Evolutionary conservation across 1,140 invertebrate genomes (phyloP).

Genomic region (Asobara japonica): DNA sequence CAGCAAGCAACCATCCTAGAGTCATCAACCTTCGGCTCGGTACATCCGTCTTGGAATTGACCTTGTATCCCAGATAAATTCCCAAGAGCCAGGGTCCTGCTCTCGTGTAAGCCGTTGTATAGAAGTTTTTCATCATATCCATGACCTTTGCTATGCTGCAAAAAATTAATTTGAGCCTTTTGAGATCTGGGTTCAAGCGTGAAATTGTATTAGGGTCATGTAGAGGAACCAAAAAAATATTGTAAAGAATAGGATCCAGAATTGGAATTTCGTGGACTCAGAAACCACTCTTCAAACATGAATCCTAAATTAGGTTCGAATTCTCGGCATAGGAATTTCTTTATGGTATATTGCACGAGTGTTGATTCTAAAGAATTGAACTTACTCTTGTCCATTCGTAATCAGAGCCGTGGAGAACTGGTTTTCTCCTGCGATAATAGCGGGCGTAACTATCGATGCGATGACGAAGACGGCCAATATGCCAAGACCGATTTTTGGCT

Average conservation of each 20-base stretch:
- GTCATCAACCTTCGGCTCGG: constrained; percentile 14
- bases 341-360: not conserved
- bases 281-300: too few relatives aligned
- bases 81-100: constrained; percentile 70
- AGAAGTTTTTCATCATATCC: constrained; percentile 41
- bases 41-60: not conserved
- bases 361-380: not conserved
- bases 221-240: too few relatives aligned
- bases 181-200: too few relatives aligned
- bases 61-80: constrained; percentile 67
- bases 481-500: constrained; percentile 39
- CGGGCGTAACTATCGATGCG: constrained; percentile 25
- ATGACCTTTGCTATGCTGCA: not conserved
- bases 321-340: not conserved
- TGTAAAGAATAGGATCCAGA: too few relatives aligned
- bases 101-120: constrained; percentile 57
- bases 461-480: constrained; percentile 31
- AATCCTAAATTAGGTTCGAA: not conserved
- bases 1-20: constrained; percentile 20
- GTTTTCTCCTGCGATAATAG: constrained; percentile 25
- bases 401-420: constrained; percentile 26
- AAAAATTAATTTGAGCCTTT: not conserved
- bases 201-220: too few relatives aligned
- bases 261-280: too few relatives aligned
- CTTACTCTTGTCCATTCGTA: not conserved